Conservation (phyloP, 2,113 vertebrate genomes). For the Psephotus haematonotus region DNA sequence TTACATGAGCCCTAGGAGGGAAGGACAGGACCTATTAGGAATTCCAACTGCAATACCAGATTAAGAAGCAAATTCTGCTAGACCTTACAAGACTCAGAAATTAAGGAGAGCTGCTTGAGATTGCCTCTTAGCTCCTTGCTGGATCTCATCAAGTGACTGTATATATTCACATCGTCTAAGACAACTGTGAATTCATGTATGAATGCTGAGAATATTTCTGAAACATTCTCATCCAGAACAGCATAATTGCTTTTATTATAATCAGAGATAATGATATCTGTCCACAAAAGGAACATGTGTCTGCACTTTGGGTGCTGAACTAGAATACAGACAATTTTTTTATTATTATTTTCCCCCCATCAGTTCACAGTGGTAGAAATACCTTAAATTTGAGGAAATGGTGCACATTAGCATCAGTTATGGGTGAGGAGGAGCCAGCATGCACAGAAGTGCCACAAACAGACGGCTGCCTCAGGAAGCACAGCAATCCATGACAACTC, state of each 20-base stretch:
- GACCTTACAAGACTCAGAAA: not conserved
- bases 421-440: not conserved
- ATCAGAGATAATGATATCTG: not conserved
- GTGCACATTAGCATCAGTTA: accelerated
- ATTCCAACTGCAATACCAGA: not conserved
- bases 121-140: not conserved
- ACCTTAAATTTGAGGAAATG: not conserved
- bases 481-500: accelerated
- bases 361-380: not conserved
- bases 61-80: not conserved
- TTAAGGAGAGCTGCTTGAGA: not conserved
- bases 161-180: accelerated
- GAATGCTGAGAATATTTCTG: not conserved
- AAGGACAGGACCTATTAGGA: not conserved
- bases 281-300: not conserved
- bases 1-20: not conserved
- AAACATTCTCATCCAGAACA: not conserved
- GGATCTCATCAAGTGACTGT: not conserved
- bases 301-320: not conserved
- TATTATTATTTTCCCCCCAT: accelerated
- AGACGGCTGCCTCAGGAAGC: not conserved
- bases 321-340: not conserved
- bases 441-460: not conserved
- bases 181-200: not conserved
- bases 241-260: not conserved